Evolutionary conservation across 1,140 invertebrate genomes (phyloP).

Genomic region (Euura saliciscinereae): DNA sequence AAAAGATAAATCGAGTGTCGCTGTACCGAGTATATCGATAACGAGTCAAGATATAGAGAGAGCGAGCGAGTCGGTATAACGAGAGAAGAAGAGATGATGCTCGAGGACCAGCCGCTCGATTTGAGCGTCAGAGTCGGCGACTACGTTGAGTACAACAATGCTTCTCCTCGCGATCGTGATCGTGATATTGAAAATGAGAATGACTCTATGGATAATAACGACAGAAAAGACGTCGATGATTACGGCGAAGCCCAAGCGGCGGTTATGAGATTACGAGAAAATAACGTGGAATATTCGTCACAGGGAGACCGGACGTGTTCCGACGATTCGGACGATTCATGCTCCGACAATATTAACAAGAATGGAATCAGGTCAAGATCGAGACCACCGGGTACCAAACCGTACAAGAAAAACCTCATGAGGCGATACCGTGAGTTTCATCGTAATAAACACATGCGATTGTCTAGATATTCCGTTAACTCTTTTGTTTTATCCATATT

Average conservation of each 20-base stretch:
- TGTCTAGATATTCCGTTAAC: no score
- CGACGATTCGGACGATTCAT: conserved; percentile 79
- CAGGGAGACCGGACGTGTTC: conserved; percentile 65
- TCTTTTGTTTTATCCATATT: no score
- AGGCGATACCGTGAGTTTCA: conserved; percentile 85
- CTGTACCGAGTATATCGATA: no score
- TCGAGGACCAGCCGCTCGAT: conserved; percentile 57
- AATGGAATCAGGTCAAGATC: conserved; percentile 42
- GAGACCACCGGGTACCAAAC: conserved; percentile 66
- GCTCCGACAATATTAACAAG: conserved; percentile 59
- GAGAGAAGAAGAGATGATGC: conserved; percentile 37
- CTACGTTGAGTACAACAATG: conserved; percentile 41
- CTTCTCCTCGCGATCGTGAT: conserved; percentile 26
- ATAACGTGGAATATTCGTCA: conserved; percentile 42
- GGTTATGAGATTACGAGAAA: conserved; percentile 37
- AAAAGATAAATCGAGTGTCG: no score
- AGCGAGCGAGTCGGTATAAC: no score
- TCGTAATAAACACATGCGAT: no score
- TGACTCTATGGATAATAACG: conserved; percentile 32
- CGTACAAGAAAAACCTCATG: conserved; percentile 88
- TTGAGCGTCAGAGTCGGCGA: conserved; percentile 53
- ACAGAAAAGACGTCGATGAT: conserved; percentile 32
- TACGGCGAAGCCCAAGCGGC: conserved; percentile 15
- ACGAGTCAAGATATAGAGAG: no score
- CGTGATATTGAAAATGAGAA: conserved; percentile 27